phyloP scores from a whole-genome alignment of 2,113 vertebrate species.

The Trochalopteron elliotii region DNA sequence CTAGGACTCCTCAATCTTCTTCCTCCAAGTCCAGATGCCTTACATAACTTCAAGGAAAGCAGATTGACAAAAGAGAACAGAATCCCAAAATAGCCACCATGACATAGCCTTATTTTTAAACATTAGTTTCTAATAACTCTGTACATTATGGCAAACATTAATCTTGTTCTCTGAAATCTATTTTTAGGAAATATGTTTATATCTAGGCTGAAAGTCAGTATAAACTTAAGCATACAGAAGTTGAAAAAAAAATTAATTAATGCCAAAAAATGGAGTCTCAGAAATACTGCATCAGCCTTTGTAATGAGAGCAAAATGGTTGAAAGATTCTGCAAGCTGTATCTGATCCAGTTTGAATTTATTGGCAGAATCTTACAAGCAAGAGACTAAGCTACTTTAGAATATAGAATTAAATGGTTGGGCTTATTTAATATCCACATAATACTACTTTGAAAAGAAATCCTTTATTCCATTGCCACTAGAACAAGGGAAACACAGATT shows the following conservation, averaged over 20 bases:
- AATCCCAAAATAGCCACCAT: background rate
- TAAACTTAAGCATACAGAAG: background rate
- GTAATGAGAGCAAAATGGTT: background rate
- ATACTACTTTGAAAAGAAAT: constrained; percentile 44
- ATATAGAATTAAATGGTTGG: constrained; percentile 28
- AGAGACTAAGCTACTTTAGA: constrained; percentile 21
- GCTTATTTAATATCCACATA: constrained; percentile 52
- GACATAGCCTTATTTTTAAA: background rate
- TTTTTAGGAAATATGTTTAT: background rate
- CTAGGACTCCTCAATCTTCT: background rate
- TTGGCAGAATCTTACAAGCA: constrained; percentile 14
- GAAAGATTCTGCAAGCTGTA: constrained; percentile 20
- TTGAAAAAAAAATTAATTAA: constrained; percentile 28
- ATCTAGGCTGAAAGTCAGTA: background rate
- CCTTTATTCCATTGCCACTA: background rate
- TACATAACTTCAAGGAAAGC: background rate
- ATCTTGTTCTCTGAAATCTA: background rate
- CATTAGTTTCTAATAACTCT: background rate
- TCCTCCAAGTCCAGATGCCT: background rate
- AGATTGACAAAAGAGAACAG: background rate
- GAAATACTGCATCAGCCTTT: background rate
- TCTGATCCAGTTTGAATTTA: constrained; percentile 44
- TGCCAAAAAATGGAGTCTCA: background rate
- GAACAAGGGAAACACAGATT: constrained; percentile 48
- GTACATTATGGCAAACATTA: background rate